Evolutionary conservation across 2,113 vertebrate species (phyloP).

Genomic region (Lucifuga dentata): DNA sequence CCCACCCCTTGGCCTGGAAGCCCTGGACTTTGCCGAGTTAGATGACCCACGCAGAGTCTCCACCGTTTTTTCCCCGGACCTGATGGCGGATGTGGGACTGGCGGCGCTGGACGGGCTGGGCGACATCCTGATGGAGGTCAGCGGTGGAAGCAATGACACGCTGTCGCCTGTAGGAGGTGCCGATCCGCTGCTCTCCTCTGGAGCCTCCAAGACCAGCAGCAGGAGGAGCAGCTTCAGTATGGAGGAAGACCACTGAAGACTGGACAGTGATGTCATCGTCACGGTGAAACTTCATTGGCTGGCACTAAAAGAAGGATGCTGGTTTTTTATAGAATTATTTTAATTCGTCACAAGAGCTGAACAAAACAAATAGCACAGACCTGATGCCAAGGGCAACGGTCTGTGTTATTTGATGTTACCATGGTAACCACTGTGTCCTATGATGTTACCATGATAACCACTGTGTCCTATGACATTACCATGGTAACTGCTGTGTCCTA

Average conservation of each 20-base stretch:
- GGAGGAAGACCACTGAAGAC: slow-evolving; percentile 85
- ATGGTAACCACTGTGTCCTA: background rate
- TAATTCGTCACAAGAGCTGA: too few species aligned
- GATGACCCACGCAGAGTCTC: slow-evolving; percentile 73
- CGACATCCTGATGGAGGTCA: slow-evolving; percentile 88
- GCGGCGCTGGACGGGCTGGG: slow-evolving; percentile 65
- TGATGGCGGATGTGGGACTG: slow-evolving; percentile 76
- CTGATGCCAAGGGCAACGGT: background rate
- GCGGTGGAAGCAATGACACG: slow-evolving; percentile 60
- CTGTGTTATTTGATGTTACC: too few species aligned
- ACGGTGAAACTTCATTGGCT: background rate
- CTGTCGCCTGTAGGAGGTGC: slow-evolving; percentile 77
- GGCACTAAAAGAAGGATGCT: background rate
- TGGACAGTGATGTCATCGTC: background rate
- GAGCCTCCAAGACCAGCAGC: slow-evolving; percentile 89
- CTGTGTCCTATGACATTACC: too few species aligned
- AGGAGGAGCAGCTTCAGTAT: slow-evolving; percentile 89
- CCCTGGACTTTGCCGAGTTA: slow-evolving; percentile 84
- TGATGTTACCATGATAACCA: background rate
- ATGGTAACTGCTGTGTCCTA: too few species aligned
- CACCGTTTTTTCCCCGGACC: slow-evolving; percentile 71
- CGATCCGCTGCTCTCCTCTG: slow-evolving; percentile 87
- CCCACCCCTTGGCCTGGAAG: slow-evolving; percentile 81
- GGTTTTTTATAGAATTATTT: background rate
- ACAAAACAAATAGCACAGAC: background rate